Percentiles rank a stretch among this genome's conserved stretches.
These are phyloP conservation scores for Lophius americanus DNA, from an alignment of 2,797 vertebrate species.

Conservation along the genomic window DNA sequence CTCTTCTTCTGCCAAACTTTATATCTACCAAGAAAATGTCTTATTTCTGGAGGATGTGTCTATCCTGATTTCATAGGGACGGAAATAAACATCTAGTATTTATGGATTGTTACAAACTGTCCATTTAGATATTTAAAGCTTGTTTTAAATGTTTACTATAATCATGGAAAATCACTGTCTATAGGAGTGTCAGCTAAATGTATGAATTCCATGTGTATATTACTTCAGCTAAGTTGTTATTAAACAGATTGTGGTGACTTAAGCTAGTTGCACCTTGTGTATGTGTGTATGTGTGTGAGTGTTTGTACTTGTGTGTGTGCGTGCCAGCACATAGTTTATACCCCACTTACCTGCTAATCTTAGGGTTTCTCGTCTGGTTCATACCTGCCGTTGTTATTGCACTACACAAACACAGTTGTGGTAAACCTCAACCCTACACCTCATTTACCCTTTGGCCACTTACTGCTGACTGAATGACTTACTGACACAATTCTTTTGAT, in stretches of 20 bases:
- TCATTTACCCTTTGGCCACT: conserved; percentile 9
- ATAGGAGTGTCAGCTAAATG: conserved; percentile 55
- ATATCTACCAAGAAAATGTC: not conserved
- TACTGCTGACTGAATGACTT: conserved; percentile 4
- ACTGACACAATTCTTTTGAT: no score
- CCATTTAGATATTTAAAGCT: conserved; percentile 45
- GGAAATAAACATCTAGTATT: not conserved
- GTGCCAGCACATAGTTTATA: conserved; percentile 61
- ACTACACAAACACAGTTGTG: conserved; percentile 20
- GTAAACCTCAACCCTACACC: conserved; percentile 12
- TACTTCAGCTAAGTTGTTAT: conserved; percentile 63
- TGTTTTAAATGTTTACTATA: conserved; percentile 66
- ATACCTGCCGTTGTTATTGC: conserved; percentile 45
- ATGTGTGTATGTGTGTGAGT: conserved; percentile 13
- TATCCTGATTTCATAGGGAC: not conserved
- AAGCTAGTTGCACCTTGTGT: conserved; percentile 54
- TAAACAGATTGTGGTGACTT: conserved; percentile 55
- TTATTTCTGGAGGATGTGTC: not conserved
- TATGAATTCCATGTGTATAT: conserved; percentile 54
- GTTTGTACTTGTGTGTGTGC: conserved; percentile 17
- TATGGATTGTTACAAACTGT: not conserved
- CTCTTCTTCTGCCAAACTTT: not conserved
- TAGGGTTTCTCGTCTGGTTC: conserved; percentile 52
- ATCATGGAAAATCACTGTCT: conserved; percentile 47
- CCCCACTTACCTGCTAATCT: conserved; percentile 69